Base-by-base conservation (phyloP, 2,797 vertebrate genomes). In the Champsocephalus gunnari region DNA sequence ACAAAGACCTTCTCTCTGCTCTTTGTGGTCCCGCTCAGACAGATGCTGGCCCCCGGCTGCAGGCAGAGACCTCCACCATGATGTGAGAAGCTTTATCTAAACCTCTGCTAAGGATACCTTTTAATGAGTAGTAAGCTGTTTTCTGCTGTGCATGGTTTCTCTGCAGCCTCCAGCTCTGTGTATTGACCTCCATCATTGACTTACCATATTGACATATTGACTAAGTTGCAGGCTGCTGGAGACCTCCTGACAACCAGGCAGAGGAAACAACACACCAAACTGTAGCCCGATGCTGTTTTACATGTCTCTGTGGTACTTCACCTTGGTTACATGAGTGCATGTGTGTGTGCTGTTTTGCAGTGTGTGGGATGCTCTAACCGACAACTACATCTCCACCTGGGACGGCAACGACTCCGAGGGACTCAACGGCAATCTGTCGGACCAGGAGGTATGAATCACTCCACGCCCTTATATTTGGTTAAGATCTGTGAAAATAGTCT, bases 331-430 rank as follows among this genome's bases (percentile, higher is more conserved):
- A 38, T 79, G 57, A 69, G 63, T 77, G n/a, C 44, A 16, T 12
- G 21, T 63, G 2, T 81, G 24, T 73, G 44, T 77, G 28, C 55
- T 68, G 32, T 80, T 16, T 92, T 93, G 10, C 94, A 98, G 97
- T 88, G 97, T 98, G 83, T 98, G 97, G 97, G 97, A 97, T 73
- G 97, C 97, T 78, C 93, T 98, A 83, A 98, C 96, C 16, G 97
- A 98, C 92, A 98, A 97, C 94, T 98, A 97, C 92, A 94, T 95
- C 57, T 95, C 96, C 85, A 96, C 95, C 82, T 97, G 97, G 97
- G 96, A 97, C 86, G 90, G 93, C 51, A 87, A 92, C 4, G 94
- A 95, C 74, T 86, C 95, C 21, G 95, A 97, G 82, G 94, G 93
- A 61, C 93, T 96, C 83, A 97, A 98, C 79, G 97, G 96, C 50